These are phyloP conservation scores for Brachionus calyciflorus DNA, from an alignment of 1,140 invertebrate genomes.

Conservation along the genomic window DNA sequence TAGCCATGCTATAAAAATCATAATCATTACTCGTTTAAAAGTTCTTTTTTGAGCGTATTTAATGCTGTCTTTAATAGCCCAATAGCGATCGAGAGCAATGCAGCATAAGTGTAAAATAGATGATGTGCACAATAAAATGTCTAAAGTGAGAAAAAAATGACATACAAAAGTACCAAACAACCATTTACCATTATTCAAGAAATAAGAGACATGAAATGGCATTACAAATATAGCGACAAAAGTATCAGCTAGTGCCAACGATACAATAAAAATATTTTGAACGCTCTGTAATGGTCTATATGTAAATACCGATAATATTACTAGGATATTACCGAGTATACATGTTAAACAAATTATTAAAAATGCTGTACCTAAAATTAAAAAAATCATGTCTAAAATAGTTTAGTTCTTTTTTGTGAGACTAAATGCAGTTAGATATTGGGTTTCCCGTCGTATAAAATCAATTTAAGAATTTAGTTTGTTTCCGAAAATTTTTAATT, in stretches of 20 bases:
- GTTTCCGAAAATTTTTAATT: no score
- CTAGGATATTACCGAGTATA: slow-evolving; percentile 77
- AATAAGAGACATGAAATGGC: slow-evolving; percentile 84
- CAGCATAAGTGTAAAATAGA: slow-evolving; percentile 93
- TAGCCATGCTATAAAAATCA: slow-evolving; percentile 87
- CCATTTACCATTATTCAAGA: slow-evolving; percentile 69
- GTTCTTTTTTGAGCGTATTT: slow-evolving; percentile 94
- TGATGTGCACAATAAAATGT: slow-evolving; percentile 91
- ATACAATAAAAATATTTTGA: slow-evolving; percentile 97
- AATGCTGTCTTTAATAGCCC: slow-evolving; percentile 93
- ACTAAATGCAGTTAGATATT: no score
- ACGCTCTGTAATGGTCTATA: slow-evolving; percentile 92
- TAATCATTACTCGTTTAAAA: slow-evolving; percentile 79
- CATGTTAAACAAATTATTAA: slow-evolving; percentile 63
- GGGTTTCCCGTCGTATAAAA: no score
- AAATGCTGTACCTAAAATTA: background rate
- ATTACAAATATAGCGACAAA: slow-evolving; percentile 91
- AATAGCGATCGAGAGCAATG: slow-evolving; percentile 73
- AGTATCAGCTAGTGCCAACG: slow-evolving; percentile 93
- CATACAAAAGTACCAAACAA: slow-evolving; percentile 64
- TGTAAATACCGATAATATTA: slow-evolving; percentile 91
- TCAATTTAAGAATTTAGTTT: no score
- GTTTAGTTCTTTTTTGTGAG: no score
- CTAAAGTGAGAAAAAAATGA: slow-evolving; percentile 85
- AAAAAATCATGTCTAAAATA: background rate